A percentile compares a stretch with the other conserved stretches of the same genome.
phyloP scores from a whole-genome alignment of 2,888 invertebrate species.

The Fabriciana adippe region DNA sequence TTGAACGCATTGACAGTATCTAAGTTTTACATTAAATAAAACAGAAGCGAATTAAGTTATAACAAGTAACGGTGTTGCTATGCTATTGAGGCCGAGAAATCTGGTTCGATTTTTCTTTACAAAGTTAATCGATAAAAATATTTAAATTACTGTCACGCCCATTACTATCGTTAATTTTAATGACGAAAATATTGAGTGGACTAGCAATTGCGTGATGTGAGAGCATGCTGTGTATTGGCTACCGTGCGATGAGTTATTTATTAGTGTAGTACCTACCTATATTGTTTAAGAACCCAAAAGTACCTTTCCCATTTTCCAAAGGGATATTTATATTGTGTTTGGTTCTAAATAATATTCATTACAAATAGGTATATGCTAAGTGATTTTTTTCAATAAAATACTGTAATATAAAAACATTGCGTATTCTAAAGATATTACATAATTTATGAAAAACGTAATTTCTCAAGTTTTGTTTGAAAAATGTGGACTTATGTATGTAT shows the following conservation, averaged over 20 bases:
- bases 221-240: background rate
- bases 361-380: too few species aligned
- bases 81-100: conserved; percentile 30
- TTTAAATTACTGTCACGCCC: conserved; percentile 31
- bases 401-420: too few species aligned
- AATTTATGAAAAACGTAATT: too few species aligned
- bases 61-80: conserved; percentile 31
- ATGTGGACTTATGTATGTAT: too few species aligned
- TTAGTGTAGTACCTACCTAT: background rate
- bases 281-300: too few species aligned
- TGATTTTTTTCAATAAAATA: too few species aligned
- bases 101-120: conserved; percentile 26
- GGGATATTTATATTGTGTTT: too few species aligned
- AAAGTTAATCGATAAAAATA: conserved; percentile 27
- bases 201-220: background rate
- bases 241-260: background rate
- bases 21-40: conserved; percentile 22
- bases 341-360: too few species aligned
- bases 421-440: too few species aligned
- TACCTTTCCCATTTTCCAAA: too few species aligned
- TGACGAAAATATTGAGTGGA: conserved; percentile 6
- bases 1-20: conserved; percentile 11
- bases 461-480: too few species aligned
- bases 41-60: conserved; percentile 26
- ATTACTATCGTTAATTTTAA: conserved; percentile 8